Evolutionary conservation across 2,797 vertebrate genomes (phyloP), one percentile per base, ranked within the genome.

Genomic region (Lagorchestes hirsutus): DNA sequence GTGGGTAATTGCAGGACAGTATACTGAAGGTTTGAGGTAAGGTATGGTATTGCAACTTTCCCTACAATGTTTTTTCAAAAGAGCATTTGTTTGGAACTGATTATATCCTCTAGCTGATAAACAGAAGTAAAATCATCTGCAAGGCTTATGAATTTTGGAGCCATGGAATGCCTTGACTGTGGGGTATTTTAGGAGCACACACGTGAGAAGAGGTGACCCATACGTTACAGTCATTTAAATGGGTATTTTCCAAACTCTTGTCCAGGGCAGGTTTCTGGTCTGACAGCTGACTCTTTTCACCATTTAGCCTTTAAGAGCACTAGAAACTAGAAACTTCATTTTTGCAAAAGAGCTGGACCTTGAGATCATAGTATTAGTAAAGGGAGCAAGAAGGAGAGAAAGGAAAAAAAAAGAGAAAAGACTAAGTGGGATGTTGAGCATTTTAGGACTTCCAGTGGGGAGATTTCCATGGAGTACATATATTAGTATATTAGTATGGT

Each of bases 201-300:
- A 62, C 14, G 31, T 34, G 59, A 62, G 59, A 62, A 34, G 31
- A 12, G 59, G 59, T 13, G 29, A 31, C 59, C 29, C 59, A 62
- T 2, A 29, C 31, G 29, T 28, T 59, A 59, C 56, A 57, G 27
- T 28, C 27, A 6, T 12, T 34, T 34, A 92, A 96, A 94, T 95
- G 95, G 94, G 56, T 22, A 55, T 94, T 97, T 97, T 96, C 96
- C 95, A 96, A 95, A 97, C 96, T 92, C 94, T 95, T 94, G 94
- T 92, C 91, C 67, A 95, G 56, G 92, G 91, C 94, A 90, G 90
- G 90, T 50, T 29, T 94, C 92, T 92, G 12, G 29, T 62, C 59
- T 62, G 31, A 62, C 4, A 62, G 34, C 59, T 62, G 59, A 1
- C 58, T 62, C 58, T 62, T 62, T 62, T 14, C 31, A 31, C 29